A percentile compares a stretch with the other conserved stretches of the same genome.
phyloP scores from a whole-genome alignment of 2,888 invertebrate genomes.

The Mesodorylaimus sp. region DNA sequence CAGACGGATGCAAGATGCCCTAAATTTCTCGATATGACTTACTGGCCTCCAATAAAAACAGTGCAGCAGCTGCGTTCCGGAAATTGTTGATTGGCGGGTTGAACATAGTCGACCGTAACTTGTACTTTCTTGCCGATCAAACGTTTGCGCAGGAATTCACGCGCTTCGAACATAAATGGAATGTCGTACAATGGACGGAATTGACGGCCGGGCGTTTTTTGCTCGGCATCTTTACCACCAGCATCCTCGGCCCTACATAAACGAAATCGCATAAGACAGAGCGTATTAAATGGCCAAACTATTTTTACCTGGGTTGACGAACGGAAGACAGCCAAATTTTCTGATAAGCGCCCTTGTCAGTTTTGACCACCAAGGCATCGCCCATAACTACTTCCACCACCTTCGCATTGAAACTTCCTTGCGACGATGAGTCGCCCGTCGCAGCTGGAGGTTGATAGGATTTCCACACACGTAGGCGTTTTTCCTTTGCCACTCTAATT shows the following conservation, averaged over 20 bases:
- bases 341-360: conserved; percentile 53
- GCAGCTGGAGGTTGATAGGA: conserved; percentile 52
- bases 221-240: conserved; percentile 12
- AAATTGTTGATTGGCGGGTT: conserved; percentile 74
- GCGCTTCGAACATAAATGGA: conserved; percentile 94
- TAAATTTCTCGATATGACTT: conserved; percentile 29
- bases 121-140: conserved; percentile 69
- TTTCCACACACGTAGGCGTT: conserved; percentile 68
- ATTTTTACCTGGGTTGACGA: conserved; percentile 76
- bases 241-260: neutral
- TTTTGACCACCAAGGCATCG: conserved; percentile 70
- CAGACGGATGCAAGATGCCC: neutral
- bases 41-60: conserved; percentile 59
- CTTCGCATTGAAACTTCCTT: conserved; percentile 17
- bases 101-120: conserved; percentile 81
- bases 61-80: conserved; percentile 92
- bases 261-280: neutral
- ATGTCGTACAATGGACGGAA: conserved; percentile 86
- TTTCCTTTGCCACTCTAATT: conserved; percentile 55
- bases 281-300: conserved; percentile 13
- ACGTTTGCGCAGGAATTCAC: conserved; percentile 86
- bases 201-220: conserved; percentile 9
- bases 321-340: conserved; percentile 91
- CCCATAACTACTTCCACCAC: conserved; percentile 73
- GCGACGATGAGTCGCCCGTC: neutral